Conservation (phyloP, 1,140 invertebrate genomes). For the Lethrus apterus region DNA sequence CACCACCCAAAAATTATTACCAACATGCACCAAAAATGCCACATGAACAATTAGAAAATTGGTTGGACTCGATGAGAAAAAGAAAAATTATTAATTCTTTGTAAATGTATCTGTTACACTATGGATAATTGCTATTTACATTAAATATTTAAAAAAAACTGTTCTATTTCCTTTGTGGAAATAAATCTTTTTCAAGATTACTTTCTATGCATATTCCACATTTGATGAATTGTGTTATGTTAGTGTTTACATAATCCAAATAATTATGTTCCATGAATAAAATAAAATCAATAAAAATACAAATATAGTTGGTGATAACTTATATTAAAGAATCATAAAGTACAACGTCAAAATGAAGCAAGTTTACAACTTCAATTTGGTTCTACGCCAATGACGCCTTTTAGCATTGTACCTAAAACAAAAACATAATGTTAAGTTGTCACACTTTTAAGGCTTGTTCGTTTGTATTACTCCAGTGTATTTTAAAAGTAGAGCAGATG, state of each 20-base stretch:
- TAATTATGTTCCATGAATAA: neutral
- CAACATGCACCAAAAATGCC: constrained; percentile 56
- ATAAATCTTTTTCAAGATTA: neutral
- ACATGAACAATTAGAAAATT: constrained; percentile 65
- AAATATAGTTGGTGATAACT: neutral
- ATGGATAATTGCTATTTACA: neutral
- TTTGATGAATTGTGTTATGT: no score
- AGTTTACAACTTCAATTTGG: constrained; percentile 93
- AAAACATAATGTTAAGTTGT: constrained; percentile 22
- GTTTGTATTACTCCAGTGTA: no score
- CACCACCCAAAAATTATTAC: constrained; percentile 79
- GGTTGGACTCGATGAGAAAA: constrained; percentile 60
- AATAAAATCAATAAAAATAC: constrained; percentile 3
- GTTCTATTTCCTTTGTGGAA: neutral
- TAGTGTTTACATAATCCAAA: neutral
- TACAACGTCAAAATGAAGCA: constrained; percentile 1
- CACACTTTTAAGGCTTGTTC: no score
- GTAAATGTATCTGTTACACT: constrained; percentile 41
- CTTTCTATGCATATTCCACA: no score
- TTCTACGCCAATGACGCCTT: constrained; percentile 95
- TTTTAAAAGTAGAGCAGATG: no score
- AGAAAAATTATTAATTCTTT: constrained; percentile 64
- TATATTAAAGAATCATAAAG: constrained; percentile 3
- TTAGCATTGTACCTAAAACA: constrained; percentile 90
- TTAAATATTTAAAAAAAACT: neutral